Conservation (phyloP, 2,113 vertebrate species). For the Butorides virescens region DNA sequence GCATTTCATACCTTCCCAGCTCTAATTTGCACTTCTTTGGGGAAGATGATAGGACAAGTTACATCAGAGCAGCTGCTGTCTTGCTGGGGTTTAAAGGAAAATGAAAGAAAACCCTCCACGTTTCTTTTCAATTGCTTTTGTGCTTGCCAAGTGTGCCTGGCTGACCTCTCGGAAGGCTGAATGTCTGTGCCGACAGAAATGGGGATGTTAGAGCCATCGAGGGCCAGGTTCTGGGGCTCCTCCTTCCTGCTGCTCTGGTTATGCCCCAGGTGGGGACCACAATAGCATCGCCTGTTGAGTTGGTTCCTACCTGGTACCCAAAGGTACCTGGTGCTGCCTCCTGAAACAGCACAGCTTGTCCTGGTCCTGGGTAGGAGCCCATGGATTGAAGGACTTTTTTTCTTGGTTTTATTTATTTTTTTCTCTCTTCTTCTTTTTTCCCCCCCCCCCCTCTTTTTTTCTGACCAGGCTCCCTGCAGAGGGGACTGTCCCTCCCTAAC, state of each 20-base stretch:
- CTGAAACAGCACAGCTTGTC: neutral
- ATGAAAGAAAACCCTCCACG: neutral
- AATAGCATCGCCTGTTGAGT: no score
- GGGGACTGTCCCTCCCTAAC: neutral
- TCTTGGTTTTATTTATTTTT: no score
- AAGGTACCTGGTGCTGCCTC: neutral
- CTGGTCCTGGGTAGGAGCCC: neutral
- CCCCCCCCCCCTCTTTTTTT: neutral
- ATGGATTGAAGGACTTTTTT: neutral
- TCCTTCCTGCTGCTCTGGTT: neutral
- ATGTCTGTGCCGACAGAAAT: neutral
- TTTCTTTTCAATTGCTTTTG: neutral
- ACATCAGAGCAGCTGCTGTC: neutral
- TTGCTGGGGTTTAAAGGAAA: neutral
- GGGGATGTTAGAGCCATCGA: neutral
- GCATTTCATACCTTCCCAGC: neutral
- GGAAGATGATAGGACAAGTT: neutral
- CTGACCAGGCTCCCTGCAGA: neutral
- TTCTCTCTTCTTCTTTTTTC: no score
- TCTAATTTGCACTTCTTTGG: constrained; percentile 9
- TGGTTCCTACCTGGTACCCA: neutral
- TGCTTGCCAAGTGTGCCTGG: neutral
- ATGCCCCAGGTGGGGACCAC: no score
- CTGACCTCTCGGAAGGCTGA: neutral
- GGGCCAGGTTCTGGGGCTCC: neutral